Conservation (phyloP, 2,888 invertebrate species). For the Cheilosia vernalis region DNA sequence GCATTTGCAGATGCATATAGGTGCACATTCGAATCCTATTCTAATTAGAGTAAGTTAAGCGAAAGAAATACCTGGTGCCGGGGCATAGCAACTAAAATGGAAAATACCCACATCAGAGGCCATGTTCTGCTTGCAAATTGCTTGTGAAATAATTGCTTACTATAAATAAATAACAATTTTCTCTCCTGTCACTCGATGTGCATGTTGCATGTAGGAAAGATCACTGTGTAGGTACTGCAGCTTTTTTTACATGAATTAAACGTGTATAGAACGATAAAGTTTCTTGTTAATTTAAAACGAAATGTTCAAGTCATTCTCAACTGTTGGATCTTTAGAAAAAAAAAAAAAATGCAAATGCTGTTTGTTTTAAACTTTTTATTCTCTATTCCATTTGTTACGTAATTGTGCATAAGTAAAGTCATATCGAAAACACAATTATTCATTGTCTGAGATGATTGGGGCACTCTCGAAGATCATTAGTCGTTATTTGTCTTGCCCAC, state of each 20-base stretch:
- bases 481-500: too few species aligned
- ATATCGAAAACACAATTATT: too few species aligned
- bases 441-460: too few species aligned
- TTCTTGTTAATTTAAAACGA: neutral
- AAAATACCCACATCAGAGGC: slow-evolving; percentile 1
- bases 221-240: neutral
- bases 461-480: too few species aligned
- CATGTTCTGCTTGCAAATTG: slow-evolving; percentile 14
- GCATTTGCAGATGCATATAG: too few species aligned
- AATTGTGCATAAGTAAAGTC: too few species aligned
- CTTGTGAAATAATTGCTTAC: slow-evolving; percentile 35
- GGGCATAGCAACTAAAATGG: slow-evolving; percentile 33
- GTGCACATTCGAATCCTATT: neutral
- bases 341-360: too few species aligned
- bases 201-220: neutral
- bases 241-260: neutral
- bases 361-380: too few species aligned
- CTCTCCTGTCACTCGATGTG: slow-evolving; percentile 1
- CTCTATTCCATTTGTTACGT: too few species aligned
- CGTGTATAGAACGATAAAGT: neutral
- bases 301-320: neutral
- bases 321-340: neutral
- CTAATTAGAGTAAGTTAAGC: slow-evolving; percentile 16
- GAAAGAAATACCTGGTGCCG: neutral
- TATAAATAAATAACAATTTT: slow-evolving; percentile 42